Conservation (phyloP, 2,113 vertebrate genomes). For the Thunnus maccoyii region DNA sequence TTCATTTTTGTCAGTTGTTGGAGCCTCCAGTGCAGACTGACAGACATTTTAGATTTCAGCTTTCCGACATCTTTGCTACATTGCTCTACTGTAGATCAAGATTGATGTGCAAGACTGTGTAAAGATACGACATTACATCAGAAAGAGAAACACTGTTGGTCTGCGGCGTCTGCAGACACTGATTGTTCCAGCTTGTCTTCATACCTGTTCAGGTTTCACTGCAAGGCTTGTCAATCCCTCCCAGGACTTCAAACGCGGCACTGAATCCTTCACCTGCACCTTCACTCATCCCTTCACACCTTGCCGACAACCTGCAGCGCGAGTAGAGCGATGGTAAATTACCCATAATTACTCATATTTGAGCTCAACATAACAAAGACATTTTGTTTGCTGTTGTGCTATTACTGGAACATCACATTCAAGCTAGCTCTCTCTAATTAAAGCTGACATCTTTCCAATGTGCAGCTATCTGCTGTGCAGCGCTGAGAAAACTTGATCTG, state of each 20-base stretch:
- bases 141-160: conserved; percentile 27
- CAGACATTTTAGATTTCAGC: conserved; percentile 42
- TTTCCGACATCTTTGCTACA: conserved; percentile 36
- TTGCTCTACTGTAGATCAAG: conserved; percentile 33
- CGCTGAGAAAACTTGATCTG: conserved; percentile 48
- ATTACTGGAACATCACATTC: conserved; percentile 51
- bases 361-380: conserved; percentile 59
- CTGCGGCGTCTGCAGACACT: conserved; percentile 40
- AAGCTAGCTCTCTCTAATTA: conserved; percentile 62
- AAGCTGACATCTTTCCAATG: conserved; percentile 54
- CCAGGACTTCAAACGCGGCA: conserved; percentile 68
- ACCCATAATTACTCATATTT: conserved; percentile 72
- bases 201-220: conserved; percentile 74
- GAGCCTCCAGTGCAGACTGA: conserved; percentile 33
- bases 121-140: conserved; percentile 46
- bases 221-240: conserved; percentile 67
- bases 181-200: conserved; percentile 77
- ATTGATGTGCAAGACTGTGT: conserved; percentile 44
- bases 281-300: conserved; percentile 67
- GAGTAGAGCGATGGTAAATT: conserved; percentile 65
- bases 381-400: conserved; percentile 66
- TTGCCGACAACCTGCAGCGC: conserved; percentile 57
- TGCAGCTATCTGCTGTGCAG: conserved; percentile 49
- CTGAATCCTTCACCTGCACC: conserved; percentile 61
- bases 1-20: conserved; percentile 14